Base-by-base conservation (phyloP, 2,113 vertebrate species). In the Turnix velox region DNA sequence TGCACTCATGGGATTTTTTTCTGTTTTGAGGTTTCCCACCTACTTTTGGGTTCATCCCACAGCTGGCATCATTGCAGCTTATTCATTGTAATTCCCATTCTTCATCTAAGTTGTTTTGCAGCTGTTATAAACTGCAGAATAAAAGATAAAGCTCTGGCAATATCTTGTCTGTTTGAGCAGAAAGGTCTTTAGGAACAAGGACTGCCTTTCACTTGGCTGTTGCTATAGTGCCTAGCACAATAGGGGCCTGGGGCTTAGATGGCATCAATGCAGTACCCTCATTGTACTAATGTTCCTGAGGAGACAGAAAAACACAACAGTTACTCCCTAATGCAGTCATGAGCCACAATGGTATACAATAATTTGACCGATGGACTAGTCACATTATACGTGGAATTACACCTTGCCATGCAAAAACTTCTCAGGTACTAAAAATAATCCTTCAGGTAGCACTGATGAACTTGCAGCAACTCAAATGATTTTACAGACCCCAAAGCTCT, bases 151-250 rank as follows among this genome's bases (percentile, higher is more conserved):
- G 75, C 61, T 71, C 65, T 86, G 49, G 37, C 33, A 76, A 9
- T 40, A 13, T 15, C 51, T 66, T 66, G 67, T 58, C 76, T 89
- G n/a, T 84, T 91, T 73, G 82, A 40, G 61, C 33, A 69, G 71
- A 87, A 84, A 90, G 46, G 35, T 66, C 72, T 92, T 85, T 58
- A 63, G 75, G 73, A 95, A 35, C 48, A 84, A 92, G 73, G 59
- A 54, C 42, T 77, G 55, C 59, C 43, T 96, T 76, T 90, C 80
- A 39, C 55, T 69, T 69, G 51, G 66, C 82, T 76, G 88, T 88
- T 94, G 85, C 88, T 93, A 86, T 84, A 93, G 88, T 55, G 79
- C 73, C 76, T 67, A 9, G 23, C 86, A 93, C 86, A 96, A 90
- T 2, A 68, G 90, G 57, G 86, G 73, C 66, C 65, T 78, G 80